phyloP scores from a whole-genome alignment of 2,797 vertebrate genomes.

The Tenualosa ilisha region DNA sequence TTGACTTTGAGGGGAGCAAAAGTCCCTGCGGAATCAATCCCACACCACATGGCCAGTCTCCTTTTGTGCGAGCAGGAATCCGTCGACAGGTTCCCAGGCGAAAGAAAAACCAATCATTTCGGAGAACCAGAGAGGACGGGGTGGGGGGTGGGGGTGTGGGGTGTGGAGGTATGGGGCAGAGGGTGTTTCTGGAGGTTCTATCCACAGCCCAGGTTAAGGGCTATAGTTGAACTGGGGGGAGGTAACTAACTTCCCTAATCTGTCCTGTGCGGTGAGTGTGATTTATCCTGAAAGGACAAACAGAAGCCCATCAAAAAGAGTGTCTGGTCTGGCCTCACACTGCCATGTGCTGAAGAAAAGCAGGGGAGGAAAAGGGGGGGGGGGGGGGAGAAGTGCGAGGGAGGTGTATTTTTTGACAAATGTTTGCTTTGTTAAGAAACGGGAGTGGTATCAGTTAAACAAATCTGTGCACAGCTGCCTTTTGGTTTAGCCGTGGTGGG shows the following conservation, averaged over 20 bases:
- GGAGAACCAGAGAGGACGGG: neutral
- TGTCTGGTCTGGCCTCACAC: neutral
- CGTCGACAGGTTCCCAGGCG: conserved; percentile 33
- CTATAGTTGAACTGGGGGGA: neutral
- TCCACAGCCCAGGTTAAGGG: neutral
- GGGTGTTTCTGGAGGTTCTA: neutral
- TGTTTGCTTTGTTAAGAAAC: conserved; percentile 24
- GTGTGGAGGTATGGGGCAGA: neutral
- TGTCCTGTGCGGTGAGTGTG: neutral
- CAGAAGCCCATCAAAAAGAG: neutral
- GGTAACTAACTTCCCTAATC: neutral
- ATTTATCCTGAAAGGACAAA: neutral
- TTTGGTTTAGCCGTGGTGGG: neutral
- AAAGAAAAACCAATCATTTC: conserved; percentile 37
- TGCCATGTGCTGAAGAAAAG: neutral
- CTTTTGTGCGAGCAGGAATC: conserved; percentile 31
- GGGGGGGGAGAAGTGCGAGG: neutral
- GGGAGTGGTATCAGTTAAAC: conserved; percentile 21
- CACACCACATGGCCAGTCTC: conserved; percentile 25
- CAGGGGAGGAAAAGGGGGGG: neutral
- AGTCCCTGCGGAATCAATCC: conserved; percentile 42
- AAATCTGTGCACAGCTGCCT: conserved; percentile 23
- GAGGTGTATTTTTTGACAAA: conserved; percentile 21
- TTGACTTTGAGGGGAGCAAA: conserved; percentile 39
- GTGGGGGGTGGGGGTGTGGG: neutral